A percentile compares a stretch with the other conserved stretches of the same genome.
These are phyloP conservation scores for Drosophila robusta DNA, from an alignment of 2,888 invertebrate genomes.

Conservation along the genomic window DNA sequence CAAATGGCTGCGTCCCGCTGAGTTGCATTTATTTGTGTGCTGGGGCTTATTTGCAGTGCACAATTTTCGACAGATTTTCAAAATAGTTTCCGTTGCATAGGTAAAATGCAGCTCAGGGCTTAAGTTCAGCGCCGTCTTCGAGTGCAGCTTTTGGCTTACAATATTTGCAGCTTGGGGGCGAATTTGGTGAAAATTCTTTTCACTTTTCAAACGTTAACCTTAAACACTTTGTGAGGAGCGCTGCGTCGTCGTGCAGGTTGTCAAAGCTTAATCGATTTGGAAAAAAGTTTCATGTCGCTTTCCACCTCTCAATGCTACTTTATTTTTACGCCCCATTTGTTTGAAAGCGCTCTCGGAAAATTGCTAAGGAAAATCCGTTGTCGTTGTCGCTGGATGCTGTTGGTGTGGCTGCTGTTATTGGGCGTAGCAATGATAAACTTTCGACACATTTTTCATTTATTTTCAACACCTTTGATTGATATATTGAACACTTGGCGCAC, in stretches of 20 bases:
- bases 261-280: conserved; percentile 78
- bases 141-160: not conserved
- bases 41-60: conserved; percentile 72
- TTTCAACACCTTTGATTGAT: conserved; percentile 83
- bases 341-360: conserved; percentile 53
- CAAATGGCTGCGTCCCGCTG: conserved; percentile 52
- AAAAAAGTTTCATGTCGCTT: conserved; percentile 70
- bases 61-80: conserved; percentile 72
- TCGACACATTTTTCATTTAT: conserved; percentile 83
- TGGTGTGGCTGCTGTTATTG: conserved; percentile 30
- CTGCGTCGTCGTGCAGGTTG: conserved; percentile 40
- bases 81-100: conserved; percentile 67
- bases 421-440: conserved; percentile 76
- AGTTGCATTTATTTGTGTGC: conserved; percentile 68
- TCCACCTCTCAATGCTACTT: conserved; percentile 55
- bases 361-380: conserved; percentile 52
- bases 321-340: conserved; percentile 77
- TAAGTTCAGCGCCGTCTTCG: conserved; percentile 12
- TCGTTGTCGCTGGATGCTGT: conserved; percentile 17
- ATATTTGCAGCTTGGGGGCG: conserved; percentile 56
- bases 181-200: conserved; percentile 59
- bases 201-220: conserved; percentile 73
- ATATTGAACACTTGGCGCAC: conserved; percentile 78
- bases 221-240: conserved; percentile 59
- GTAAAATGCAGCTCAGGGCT: conserved; percentile 63